phyloP scores from a whole-genome alignment of 2,888 invertebrate species.

The Archips crataeganus region DNA sequence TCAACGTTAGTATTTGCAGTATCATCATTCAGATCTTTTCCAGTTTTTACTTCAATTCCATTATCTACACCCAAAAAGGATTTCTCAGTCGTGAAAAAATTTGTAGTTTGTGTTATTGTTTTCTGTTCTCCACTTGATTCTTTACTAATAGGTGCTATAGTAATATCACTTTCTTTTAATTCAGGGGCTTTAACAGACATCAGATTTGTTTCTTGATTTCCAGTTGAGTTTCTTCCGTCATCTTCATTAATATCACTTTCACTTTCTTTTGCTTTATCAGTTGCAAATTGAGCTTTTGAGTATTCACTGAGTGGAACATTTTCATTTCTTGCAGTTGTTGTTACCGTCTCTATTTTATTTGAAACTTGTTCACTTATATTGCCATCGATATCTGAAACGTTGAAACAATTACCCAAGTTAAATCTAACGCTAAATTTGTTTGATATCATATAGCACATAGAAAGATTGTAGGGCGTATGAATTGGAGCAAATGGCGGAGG shows the following conservation, averaged over 20 bases:
- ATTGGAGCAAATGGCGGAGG: too few species aligned
- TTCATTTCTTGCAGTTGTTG: constrained; percentile 8
- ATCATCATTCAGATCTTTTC: constrained; percentile 20
- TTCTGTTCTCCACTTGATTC: constrained; percentile 22
- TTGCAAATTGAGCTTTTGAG: not conserved
- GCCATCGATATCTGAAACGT: constrained; percentile 70
- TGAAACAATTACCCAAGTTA: not conserved
- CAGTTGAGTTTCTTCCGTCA: not conserved
- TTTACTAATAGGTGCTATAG: not conserved
- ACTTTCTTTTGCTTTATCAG: not conserved
- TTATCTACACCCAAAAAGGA: constrained; percentile 29
- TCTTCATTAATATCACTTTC: not conserved
- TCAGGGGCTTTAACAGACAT: not conserved
- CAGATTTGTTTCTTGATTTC: not conserved
- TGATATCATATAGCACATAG: too few species aligned
- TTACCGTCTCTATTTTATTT: constrained; percentile 14
- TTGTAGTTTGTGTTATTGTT: constrained; percentile 21
- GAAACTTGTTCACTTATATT: constrained; percentile 56
- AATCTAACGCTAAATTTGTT: too few species aligned
- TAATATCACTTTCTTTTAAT: not conserved
- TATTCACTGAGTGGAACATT: not conserved
- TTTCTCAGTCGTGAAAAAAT: not conserved
- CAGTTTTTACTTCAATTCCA: constrained; percentile 34
- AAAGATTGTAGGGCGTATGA: too few species aligned
- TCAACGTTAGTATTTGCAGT: not conserved